Evolutionary conservation across 2,888 invertebrate species (phyloP), one percentile per base, ranked within the genome.

Genomic region (Clepsis dumicolana): DNA sequence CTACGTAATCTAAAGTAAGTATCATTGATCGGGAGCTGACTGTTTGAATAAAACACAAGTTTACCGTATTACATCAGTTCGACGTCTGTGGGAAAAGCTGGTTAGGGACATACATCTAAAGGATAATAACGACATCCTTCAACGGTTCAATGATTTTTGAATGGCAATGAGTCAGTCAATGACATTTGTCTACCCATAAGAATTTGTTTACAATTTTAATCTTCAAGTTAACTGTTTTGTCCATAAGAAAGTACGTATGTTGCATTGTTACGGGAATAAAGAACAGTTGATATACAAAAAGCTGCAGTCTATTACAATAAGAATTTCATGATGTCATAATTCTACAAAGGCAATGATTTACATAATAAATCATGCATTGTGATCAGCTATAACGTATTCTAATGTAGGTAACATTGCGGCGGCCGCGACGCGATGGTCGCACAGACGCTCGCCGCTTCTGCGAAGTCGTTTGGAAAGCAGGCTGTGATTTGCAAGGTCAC

Each of bases 401-500:
- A 70, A 68, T 68, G 59, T 63, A 57, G 56, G 59, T 52, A 57
- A 63, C 38, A 41, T 41, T 41, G 62, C 62, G 56, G 48, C 56
- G 56, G 35, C 59, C 29, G 86, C 86, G 87, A 77, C 80, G 82
- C 85, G 83, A 83, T 81, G 76, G 86, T 86, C 87, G 88, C 86
- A 88, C 87, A 90, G 88, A 87, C 89, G 90, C 86, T 86, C 87
- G 84, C 78, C 86, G 83, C 81, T 93, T 93, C 93, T 88, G 80
- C 86, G 93, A 93, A 93, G 90, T 90, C 89, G 92, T 93, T 93
- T 93, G 91, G 93, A 93, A 93, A 93, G 93, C 93, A 91, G 93
- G 90, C 90, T 91, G 93, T 93, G 93, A 93, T 93, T 93, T 93
- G 93, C 93, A 93, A 93, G 93, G 93, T 93, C 93, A 93, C 92